A percentile compares a stretch with the other conserved stretches of the same genome.
Conservation (phyloP, 1,140 invertebrate species). For the Littorina saxatilis region DNA sequence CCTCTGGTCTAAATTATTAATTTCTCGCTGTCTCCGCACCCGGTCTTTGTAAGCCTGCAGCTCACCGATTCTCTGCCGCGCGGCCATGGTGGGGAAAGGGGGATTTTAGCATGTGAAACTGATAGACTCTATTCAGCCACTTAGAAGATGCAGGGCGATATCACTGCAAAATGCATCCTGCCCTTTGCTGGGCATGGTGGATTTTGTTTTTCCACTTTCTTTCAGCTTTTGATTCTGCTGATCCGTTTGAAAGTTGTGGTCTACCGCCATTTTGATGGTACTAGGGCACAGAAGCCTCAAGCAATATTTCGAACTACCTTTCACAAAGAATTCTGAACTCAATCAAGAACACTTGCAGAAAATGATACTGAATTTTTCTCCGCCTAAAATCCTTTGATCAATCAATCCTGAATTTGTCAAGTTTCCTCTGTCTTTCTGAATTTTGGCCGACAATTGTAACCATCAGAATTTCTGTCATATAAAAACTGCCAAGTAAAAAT, state of each 20-base stretch:
- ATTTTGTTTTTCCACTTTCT: neutral
- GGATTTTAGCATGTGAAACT: conserved; percentile 1
- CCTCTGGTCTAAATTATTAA: conserved; percentile 61
- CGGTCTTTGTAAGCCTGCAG: conserved; percentile 44
- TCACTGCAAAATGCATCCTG: neutral
- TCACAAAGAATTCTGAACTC: too few relatives aligned
- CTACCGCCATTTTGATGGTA: neutral
- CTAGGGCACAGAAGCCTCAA: too few relatives aligned
- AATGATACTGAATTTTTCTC: too few relatives aligned
- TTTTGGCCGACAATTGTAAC: too few relatives aligned
- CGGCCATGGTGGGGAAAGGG: conserved; percentile 33
- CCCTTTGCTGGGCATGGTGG: neutral
- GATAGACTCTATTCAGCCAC: neutral
- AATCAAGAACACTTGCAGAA: too few relatives aligned
- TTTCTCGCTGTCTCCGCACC: conserved; percentile 50
- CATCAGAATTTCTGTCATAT: too few relatives aligned
- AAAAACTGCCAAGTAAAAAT: too few relatives aligned
- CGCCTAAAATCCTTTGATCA: too few relatives aligned
- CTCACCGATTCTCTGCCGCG: conserved; percentile 41
- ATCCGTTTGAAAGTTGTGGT: conserved; percentile 22
- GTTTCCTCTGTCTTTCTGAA: too few relatives aligned
- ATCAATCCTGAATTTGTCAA: too few relatives aligned
- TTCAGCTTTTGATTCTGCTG: neutral
- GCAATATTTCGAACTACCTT: too few relatives aligned
- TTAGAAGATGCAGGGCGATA: neutral